These are phyloP conservation scores for Campodea augens DNA, from an alignment of 1,140 invertebrate species.

Conservation along the genomic window DNA sequence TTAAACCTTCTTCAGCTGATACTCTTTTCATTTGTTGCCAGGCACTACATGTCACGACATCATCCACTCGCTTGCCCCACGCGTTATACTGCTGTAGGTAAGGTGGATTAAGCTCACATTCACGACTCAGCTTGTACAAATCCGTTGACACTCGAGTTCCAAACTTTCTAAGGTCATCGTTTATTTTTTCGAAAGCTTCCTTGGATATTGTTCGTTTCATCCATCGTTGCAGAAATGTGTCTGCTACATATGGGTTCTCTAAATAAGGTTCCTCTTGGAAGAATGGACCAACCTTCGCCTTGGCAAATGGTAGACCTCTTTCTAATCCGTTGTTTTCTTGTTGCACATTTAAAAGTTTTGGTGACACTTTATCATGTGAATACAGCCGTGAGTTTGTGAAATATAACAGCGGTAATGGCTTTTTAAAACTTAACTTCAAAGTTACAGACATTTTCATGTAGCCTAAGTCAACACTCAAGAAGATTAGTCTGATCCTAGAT, in stretches of 20 bases:
- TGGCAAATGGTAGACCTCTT: constrained; percentile 9
- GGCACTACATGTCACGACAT: constrained; percentile 29
- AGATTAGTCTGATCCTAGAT: no score
- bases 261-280: constrained; percentile 21
- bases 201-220: constrained; percentile 19
- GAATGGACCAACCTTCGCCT: constrained; percentile 21
- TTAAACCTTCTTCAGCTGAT: constrained; percentile 35
- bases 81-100: constrained; percentile 28
- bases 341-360: no score
- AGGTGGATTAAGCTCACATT: constrained; percentile 33
- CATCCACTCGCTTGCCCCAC: constrained; percentile 34
- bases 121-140: constrained; percentile 27
- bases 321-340: no score
- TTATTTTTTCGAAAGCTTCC: constrained; percentile 19
- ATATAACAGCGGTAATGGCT: no score
- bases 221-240: constrained; percentile 19
- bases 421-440: no score
- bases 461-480: no score
- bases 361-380: no score
- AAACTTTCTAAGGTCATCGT: constrained; percentile 27
- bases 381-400: no score
- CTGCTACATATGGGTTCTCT: constrained; percentile 22
- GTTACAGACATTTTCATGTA: no score
- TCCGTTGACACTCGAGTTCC: constrained; percentile 28
- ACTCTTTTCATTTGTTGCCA: constrained; percentile 35